A percentile compares a stretch with the other conserved stretches of the same genome.
phyloP scores from a whole-genome alignment of 2,113 vertebrate species.

The Turnix velox region DNA sequence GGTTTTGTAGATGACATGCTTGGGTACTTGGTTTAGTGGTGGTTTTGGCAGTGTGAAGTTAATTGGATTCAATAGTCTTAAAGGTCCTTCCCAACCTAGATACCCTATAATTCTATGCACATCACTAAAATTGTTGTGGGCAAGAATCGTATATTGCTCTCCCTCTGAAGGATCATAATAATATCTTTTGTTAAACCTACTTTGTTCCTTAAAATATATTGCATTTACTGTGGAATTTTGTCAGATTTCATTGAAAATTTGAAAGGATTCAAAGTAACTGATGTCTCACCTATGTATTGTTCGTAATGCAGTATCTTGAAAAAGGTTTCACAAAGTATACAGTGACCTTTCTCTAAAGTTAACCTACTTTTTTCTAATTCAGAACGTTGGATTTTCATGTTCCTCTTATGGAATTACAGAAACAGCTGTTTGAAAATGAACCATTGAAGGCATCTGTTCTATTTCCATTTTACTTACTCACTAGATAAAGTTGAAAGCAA shows the following conservation, averaged over 20 bases:
- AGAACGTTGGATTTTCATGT: not conserved
- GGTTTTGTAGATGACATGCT: not conserved
- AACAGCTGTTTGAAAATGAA: not conserved
- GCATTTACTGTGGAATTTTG: not conserved
- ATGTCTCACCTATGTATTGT: not conserved
- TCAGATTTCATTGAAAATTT: not conserved
- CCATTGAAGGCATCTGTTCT: constrained; percentile 10
- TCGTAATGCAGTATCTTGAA: not conserved
- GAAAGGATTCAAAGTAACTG: not conserved
- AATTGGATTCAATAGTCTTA: not conserved
- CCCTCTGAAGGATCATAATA: not conserved
- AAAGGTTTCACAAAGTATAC: not conserved
- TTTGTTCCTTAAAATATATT: not conserved
- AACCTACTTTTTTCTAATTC: not conserved
- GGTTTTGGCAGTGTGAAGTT: no score
- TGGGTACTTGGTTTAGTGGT: no score
- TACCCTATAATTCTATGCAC: not conserved
- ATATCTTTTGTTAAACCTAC: not conserved
- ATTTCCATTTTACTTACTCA: constrained; percentile 36
- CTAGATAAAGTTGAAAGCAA: constrained; percentile 36
- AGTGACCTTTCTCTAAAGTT: not conserved
- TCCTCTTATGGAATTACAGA: not conserved
- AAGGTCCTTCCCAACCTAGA: not conserved
- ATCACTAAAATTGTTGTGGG: not conserved
- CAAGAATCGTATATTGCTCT: not conserved